A percentile compares a stretch with the other conserved stretches of the same genome.
phyloP scores from a whole-genome alignment of 1,140 invertebrate species.

The Drosophila kanapiae region DNA sequence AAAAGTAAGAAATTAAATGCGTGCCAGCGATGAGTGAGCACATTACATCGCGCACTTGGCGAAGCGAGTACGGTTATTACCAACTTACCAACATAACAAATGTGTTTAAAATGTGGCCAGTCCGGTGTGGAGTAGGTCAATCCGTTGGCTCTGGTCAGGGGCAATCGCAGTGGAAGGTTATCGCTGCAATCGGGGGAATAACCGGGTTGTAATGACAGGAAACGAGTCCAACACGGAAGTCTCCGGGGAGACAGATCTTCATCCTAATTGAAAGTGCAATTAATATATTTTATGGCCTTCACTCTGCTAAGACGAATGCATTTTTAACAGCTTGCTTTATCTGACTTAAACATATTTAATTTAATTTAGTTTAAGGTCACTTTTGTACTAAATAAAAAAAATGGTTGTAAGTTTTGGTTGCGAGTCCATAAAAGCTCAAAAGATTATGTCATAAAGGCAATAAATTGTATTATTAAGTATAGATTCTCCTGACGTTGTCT shows the following conservation, averaged over 20 bases:
- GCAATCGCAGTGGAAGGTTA: conserved; percentile 42
- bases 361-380: background rate
- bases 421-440: background rate
- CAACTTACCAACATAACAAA: conserved; percentile 44
- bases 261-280: conserved; percentile 37
- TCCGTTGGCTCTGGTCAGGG: conserved; percentile 51
- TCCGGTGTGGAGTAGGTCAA: conserved; percentile 49
- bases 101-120: conserved; percentile 55
- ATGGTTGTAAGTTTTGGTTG: background rate
- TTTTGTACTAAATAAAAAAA: background rate
- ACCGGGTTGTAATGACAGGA: conserved; percentile 17
- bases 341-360: background rate
- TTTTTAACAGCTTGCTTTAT: background rate
- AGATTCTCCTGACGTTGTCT: too few species aligned
- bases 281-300: background rate
- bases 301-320: background rate
- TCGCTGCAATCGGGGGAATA: conserved; percentile 30
- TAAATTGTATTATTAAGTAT: too few species aligned
- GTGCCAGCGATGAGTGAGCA: conserved; percentile 78
- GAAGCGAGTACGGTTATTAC: conserved; percentile 49
- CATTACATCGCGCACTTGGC: conserved; percentile 72
- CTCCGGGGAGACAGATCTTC: background rate
- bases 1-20: conserved; percentile 58
- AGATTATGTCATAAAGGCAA: too few species aligned
- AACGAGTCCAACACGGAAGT: conserved; percentile 23